Conservation (phyloP, 2,113 vertebrate genomes). For the Miniopterus natalensis region DNA sequence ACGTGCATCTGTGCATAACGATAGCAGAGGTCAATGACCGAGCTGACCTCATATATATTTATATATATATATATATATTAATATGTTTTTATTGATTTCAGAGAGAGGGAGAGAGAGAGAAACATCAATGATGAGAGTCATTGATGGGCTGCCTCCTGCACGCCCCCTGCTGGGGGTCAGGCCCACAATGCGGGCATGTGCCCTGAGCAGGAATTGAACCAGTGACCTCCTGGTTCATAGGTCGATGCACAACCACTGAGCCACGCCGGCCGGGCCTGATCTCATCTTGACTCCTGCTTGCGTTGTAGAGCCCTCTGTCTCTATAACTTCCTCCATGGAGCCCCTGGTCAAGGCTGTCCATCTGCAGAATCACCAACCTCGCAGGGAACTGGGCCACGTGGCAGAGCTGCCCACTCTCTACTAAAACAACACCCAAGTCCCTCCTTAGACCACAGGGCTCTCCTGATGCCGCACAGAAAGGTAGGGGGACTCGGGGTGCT, state of each 20-base stretch:
- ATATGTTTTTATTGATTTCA: too few species aligned
- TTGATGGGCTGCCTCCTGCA: too few species aligned
- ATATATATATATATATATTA: too few species aligned
- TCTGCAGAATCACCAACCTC: not conserved
- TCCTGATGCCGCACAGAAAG: not conserved
- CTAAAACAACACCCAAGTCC: not conserved
- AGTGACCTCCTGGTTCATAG: too few species aligned
- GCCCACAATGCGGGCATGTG: too few species aligned
- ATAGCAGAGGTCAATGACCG: not conserved
- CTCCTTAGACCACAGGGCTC: not conserved
- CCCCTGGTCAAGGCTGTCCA: not conserved
- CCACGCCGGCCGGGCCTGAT: too few species aligned
- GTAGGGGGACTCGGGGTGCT: not conserved
- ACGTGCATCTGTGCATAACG: not conserved
- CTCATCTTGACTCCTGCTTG: not conserved
- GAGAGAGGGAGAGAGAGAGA: too few species aligned
- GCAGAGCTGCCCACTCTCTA: accelerated
- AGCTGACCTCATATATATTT: too few species aligned
- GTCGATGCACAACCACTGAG: too few species aligned
- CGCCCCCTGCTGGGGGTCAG: too few species aligned
- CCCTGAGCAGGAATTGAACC: too few species aligned
- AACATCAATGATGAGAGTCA: too few species aligned
- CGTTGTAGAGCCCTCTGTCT: not conserved
- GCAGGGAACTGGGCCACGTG: not conserved
- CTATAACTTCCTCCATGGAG: not conserved